Percentiles rank a stretch among this genome's conserved stretches.
Evolutionary conservation across 2,113 vertebrate species (phyloP).

Genomic region (Glaucidium brasilianum): DNA sequence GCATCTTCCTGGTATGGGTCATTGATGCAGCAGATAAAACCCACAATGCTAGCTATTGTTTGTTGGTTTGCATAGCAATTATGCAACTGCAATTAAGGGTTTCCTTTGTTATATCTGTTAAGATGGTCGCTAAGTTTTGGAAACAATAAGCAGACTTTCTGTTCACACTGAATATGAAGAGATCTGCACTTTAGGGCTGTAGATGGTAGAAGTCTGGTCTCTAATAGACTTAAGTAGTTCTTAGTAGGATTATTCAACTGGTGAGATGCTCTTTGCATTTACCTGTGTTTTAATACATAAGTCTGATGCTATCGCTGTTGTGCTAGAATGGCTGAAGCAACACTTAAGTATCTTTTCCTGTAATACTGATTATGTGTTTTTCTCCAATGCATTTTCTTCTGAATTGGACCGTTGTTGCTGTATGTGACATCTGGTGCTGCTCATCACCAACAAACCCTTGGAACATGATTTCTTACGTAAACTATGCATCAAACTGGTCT

Average conservation of each 20-base stretch:
- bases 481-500: conserved; percentile 77
- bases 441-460: conserved; percentile 77
- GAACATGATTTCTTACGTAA: conserved; percentile 74
- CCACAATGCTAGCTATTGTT: background rate
- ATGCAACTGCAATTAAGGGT: background rate
- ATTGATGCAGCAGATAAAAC: background rate
- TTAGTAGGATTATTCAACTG: background rate
- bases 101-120: background rate
- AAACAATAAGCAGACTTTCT: background rate
- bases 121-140: background rate
- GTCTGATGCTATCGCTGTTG: background rate
- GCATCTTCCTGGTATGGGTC: background rate
- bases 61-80: background rate
- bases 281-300: background rate
- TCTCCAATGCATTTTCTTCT: conserved; percentile 85
- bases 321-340: background rate
- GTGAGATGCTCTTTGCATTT: background rate
- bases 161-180: background rate
- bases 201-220: background rate
- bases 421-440: conserved; percentile 81
- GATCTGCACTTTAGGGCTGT: background rate
- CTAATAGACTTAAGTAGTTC: background rate
- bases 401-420: conserved; percentile 85
- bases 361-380: conserved; percentile 98
- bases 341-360: conserved; percentile 69